These are phyloP conservation scores for Carduelis carduelis DNA, from an alignment of 2,797 vertebrate genomes.

Conservation along the genomic window DNA sequence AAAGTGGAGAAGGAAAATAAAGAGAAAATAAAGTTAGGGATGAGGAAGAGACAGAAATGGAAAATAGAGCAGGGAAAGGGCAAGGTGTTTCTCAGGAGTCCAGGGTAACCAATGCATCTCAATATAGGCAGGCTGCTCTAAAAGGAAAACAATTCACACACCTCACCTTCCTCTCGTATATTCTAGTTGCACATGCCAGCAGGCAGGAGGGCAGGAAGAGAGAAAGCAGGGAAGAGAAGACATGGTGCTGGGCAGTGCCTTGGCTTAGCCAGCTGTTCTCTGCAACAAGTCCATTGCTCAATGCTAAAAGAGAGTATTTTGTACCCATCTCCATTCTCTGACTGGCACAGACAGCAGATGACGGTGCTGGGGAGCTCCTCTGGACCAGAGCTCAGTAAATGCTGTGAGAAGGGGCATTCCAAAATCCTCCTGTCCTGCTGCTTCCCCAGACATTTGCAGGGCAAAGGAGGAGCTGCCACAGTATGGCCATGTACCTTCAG, in stretches of 20 bases:
- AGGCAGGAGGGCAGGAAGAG: neutral
- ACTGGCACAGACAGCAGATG: neutral
- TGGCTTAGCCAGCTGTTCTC: neutral
- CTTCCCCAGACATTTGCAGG: accelerated
- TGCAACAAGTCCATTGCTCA: neutral
- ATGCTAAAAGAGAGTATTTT: neutral
- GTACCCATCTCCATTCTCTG: accelerated
- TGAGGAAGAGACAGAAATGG: slow-evolving; percentile 34
- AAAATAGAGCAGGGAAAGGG: slow-evolving; percentile 38
- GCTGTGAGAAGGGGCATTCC: accelerated
- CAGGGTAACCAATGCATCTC: slow-evolving; percentile 58
- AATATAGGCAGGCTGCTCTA: slow-evolving; percentile 59
- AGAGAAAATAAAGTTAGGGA: slow-evolving; percentile 56
- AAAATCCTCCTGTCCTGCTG: neutral
- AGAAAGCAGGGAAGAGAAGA: neutral
- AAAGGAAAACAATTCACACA: slow-evolving; percentile 62
- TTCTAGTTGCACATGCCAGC: slow-evolving; percentile 23
- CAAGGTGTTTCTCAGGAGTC: slow-evolving; percentile 32
- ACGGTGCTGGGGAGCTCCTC: accelerated
- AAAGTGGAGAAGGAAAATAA: slow-evolving; percentile 43
- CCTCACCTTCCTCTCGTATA: neutral
- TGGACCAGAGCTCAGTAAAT: neutral
- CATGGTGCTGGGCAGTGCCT: neutral
- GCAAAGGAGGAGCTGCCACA: accelerated
- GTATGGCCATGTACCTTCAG: accelerated